Evolutionary conservation across 2,797 vertebrate genomes (phyloP), one percentile per base, ranked within the genome.

Genomic region (Tokudaia tokunoshimensis): DNA sequence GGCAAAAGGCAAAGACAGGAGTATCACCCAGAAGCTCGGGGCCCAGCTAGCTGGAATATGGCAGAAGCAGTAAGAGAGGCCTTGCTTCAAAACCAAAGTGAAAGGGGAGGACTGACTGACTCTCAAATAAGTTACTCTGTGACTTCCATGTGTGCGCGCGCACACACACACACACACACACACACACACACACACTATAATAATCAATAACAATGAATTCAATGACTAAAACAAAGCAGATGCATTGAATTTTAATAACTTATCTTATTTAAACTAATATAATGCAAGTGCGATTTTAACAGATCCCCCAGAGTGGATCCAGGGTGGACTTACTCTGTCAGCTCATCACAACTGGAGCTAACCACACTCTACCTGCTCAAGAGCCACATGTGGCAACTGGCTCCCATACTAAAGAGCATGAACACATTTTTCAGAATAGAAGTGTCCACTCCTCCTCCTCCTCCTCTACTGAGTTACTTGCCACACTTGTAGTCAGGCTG

Each of bases 231-330:
- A 20, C 10, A 17, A 94, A 96, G 83, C 47, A 44, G 29, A 61
- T 70, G 19, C 75, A 37, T 31, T 63, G 67, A 15, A 89, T 85
- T 89, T 91, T n/a, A 92, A 74, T 65, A 74, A 89, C 50, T 59
- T 34, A 78, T 86, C 93, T 89, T 70, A 37, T 61, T 94, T 26
- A 37, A 82, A 7, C n/a, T 55, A 93, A 82, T 63, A 9, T 63
- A 75, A 44, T 34, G 13, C 90, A 95, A 96, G 90, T 87, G 74
- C 61, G 55, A 92, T 63, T 76, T 96, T 67, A 91, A 44, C 59
- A 91, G 44, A 22, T 55, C 61, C n/a, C 84, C 57, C 52, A 83
- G 52, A 89, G 26, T 14, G 80, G 91, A 92, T 41, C 24, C 82
- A 88, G 52, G 59, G 52, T 76, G 34, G 94, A 61, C 80, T 90